A percentile compares a stretch with the other conserved stretches of the same genome.
Conservation (phyloP, 2,113 vertebrate species). For the Geothlypis trichas region DNA sequence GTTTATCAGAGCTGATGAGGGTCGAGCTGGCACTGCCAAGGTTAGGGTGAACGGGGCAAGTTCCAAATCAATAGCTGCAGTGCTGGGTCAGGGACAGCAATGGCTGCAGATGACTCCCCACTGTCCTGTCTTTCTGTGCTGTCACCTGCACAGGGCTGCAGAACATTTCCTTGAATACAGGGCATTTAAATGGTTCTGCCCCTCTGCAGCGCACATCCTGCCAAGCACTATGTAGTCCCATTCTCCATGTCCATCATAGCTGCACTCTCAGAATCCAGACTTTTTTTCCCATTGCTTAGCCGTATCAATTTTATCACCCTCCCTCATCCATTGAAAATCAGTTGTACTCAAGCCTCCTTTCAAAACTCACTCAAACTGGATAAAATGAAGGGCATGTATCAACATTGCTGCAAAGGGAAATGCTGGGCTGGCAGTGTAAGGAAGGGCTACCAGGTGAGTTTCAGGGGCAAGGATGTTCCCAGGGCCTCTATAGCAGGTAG, state of each 20-base stretch:
- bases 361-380: background rate
- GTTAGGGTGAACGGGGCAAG: slow-evolving; percentile 22
- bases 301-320: background rate
- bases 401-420: background rate
- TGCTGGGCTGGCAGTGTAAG: background rate
- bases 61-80: slow-evolving; percentile 32
- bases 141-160: background rate
- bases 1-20: slow-evolving; percentile 17
- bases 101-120: background rate
- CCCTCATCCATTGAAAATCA: background rate
- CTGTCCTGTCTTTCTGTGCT: background rate
- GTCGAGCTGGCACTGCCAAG: background rate
- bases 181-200: background rate
- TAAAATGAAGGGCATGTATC: background rate
- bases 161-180: background rate
- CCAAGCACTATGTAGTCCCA: background rate
- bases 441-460: background rate
- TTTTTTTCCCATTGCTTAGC: background rate
- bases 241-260: background rate
- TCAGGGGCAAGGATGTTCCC: background rate
- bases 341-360: background rate
- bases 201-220: background rate
- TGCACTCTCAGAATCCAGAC: background rate
- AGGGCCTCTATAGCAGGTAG: background rate
- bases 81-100: background rate